phyloP scores from a whole-genome alignment of 2,888 invertebrate genomes.

The Platycheirus rosarum region DNA sequence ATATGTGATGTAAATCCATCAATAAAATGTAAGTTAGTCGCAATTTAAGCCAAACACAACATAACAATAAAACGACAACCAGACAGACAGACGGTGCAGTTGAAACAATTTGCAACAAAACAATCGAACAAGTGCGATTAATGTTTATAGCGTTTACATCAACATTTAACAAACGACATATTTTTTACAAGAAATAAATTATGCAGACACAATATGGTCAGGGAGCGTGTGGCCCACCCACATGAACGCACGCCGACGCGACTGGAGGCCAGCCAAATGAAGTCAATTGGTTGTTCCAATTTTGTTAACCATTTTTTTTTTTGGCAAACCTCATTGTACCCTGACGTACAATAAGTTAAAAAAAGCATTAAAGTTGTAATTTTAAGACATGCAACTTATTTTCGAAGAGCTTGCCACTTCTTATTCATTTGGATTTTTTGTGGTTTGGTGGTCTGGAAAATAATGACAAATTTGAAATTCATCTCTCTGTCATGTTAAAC shows the following conservation, averaged over 20 bases:
- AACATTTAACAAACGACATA: constrained; percentile 19
- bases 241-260: constrained; percentile 4
- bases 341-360: background rate
- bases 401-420: constrained; percentile 21
- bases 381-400: constrained; percentile 34
- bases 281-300: constrained; percentile 65
- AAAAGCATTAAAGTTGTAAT: constrained; percentile 13
- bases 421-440: constrained; percentile 21
- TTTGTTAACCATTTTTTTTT: constrained; percentile 11
- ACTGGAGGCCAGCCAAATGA: constrained; percentile 50
- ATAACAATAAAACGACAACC: constrained; percentile 22
- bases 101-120: constrained; percentile 8
- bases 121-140: constrained; percentile 42
- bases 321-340: constrained; percentile 12
- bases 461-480: constrained; percentile 52
- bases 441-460: background rate
- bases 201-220: constrained; percentile 5
- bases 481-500: constrained; percentile 34
- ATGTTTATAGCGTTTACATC: constrained; percentile 27
- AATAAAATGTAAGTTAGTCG: constrained; percentile 34
- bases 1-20: constrained; percentile 8
- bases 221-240: constrained; percentile 51
- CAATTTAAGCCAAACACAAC: background rate
- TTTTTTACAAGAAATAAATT: constrained; percentile 26
- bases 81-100: too few relatives aligned